These are phyloP conservation scores for Loripinus fragilis DNA, from an alignment of 2,888 invertebrate genomes.

Conservation along the genomic window DNA sequence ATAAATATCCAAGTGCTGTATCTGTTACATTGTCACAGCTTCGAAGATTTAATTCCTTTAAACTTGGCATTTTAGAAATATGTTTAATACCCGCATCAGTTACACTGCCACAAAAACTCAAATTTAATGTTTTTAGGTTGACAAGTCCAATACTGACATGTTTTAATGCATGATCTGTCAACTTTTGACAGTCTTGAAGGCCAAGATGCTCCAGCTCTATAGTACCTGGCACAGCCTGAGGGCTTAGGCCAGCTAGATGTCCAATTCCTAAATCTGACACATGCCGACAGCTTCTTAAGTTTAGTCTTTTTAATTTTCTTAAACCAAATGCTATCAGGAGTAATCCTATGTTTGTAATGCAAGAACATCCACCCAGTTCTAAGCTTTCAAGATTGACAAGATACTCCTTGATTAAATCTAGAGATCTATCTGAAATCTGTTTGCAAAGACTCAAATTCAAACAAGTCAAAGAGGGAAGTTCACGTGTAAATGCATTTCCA, in stretches of 20 bases:
- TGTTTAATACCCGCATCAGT: constrained; percentile 96
- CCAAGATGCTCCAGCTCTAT: constrained; percentile 92
- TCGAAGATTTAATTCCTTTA: constrained; percentile 94
- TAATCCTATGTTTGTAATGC: constrained; percentile 94
- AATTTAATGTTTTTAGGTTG: constrained; percentile 93
- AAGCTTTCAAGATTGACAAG: constrained; percentile 92
- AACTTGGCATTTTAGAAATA: constrained; percentile 91
- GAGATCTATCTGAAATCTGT: constrained; percentile 95
- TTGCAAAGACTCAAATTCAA: constrained; percentile 96
- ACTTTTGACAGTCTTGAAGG: constrained; percentile 96
- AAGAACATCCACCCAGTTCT: constrained; percentile 95
- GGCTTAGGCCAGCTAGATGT: constrained; percentile 87
- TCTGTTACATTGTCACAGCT: constrained; percentile 98
- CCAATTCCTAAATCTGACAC: constrained; percentile 96
- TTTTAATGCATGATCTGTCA: constrained; percentile 95
- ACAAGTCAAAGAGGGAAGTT: constrained; percentile 90
- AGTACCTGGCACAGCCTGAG: constrained; percentile 82
- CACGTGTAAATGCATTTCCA: constrained; percentile 90
- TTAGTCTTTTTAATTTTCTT: constrained; percentile 91
- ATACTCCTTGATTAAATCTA: constrained; percentile 93
- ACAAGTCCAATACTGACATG: constrained; percentile 92
- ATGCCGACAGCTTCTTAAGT: constrained; percentile 96
- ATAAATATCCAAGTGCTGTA: constrained; percentile 94
- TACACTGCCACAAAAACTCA: constrained; percentile 96
- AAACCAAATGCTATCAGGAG: constrained; percentile 94